Conservation (phyloP, 2,113 vertebrate species). For the Antechinus flavipes region DNA sequence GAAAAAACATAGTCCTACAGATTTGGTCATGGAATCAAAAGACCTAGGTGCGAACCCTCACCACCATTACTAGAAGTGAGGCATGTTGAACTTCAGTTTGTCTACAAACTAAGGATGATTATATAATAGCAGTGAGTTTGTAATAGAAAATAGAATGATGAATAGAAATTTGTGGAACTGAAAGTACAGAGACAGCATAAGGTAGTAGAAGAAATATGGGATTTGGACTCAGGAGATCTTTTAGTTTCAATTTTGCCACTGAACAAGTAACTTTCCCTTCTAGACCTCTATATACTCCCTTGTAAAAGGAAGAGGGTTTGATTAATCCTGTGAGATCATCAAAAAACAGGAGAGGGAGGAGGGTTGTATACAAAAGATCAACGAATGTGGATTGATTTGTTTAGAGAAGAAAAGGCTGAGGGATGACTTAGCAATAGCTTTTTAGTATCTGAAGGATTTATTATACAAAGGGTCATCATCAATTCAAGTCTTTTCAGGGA, state of each 20-base stretch:
- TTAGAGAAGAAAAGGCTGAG: background rate
- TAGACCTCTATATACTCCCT: background rate
- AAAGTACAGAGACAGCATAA: background rate
- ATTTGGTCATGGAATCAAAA: background rate
- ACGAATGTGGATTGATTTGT: background rate
- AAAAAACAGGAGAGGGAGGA: background rate
- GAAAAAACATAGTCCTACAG: background rate
- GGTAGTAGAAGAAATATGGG: background rate
- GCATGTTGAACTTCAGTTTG: background rate
- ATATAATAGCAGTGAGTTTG: background rate
- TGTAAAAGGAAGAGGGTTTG: background rate
- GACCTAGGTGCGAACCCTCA: background rate
- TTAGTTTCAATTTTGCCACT: background rate
- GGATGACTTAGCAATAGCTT: background rate
- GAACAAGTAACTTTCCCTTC: background rate
- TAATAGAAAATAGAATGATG: background rate
- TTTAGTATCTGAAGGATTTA: background rate
- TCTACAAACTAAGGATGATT: background rate
- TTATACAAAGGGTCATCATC: background rate
- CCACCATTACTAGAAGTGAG: background rate
- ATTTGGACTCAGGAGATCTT: background rate
- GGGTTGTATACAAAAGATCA: background rate
- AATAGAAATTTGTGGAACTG: background rate
- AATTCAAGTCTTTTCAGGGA: slow-evolving; percentile 11
- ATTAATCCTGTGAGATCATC: background rate